phyloP scores from a whole-genome alignment of 1,140 invertebrate species.

The Dinoponera quadriceps region DNA sequence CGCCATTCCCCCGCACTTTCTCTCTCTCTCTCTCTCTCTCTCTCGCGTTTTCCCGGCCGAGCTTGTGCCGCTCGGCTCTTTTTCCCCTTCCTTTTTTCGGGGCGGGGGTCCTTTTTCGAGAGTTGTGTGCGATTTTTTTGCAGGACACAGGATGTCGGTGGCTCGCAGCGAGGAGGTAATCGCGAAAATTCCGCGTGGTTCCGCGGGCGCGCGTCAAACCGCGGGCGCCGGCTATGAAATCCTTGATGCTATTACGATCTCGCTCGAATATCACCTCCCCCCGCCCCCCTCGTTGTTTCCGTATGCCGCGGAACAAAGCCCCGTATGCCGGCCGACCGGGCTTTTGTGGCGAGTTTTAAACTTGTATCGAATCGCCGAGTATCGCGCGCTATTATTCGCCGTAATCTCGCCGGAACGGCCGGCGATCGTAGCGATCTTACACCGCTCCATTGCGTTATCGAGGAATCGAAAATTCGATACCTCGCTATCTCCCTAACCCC shows the following conservation, averaged over 20 bases:
- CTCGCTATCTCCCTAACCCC: neutral
- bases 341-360: slow-evolving; percentile 54
- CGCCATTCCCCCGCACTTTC: slow-evolving; percentile 67
- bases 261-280: neutral
- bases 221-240: slow-evolving; percentile 1
- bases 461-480: slow-evolving; percentile 13
- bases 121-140: slow-evolving; percentile 3
- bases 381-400: slow-evolving; percentile 13
- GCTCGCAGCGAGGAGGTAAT: neutral
- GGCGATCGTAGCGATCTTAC: slow-evolving; percentile 1
- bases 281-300: neutral
- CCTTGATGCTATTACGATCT: slow-evolving; percentile 19
- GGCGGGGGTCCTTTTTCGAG: neutral
- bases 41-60: slow-evolving; percentile 60
- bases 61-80: slow-evolving; percentile 66
- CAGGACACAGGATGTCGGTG: neutral
- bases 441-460: slow-evolving; percentile 8
- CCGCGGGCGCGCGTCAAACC: slow-evolving; percentile 1
- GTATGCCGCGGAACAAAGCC: slow-evolving; percentile 32
- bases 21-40: too few species aligned
- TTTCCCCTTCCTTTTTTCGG: neutral
- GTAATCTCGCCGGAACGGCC: slow-evolving; percentile 6
- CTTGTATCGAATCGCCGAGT: slow-evolving; percentile 31
- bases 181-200: neutral
- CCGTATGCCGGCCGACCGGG: slow-evolving; percentile 21